Evolutionary conservation across 2,888 invertebrate species (phyloP), one percentile per base, ranked within the genome.

Genomic region (Trissolcus japonicus): DNA sequence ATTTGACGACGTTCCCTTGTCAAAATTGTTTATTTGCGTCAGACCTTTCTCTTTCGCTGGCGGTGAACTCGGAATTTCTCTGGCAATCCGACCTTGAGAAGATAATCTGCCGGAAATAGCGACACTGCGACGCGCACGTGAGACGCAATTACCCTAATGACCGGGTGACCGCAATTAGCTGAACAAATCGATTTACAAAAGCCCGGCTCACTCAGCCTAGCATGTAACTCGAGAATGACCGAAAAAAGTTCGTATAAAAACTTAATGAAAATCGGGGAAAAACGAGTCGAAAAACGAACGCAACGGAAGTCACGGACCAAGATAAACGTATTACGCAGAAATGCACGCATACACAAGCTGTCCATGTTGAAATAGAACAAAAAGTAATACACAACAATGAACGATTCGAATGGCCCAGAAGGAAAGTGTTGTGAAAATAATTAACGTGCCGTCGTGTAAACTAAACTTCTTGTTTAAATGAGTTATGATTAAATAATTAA

Each of bases 21-120:
- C 69, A 56, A 56, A 55, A 66, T 69, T 76, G 66, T 69, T 76
- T 56, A 65, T 66, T 61, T 59, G 54, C 51, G 67, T 59, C 54
- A 53, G 46, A 69, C 62, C 66, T 72, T 73, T 65, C 77, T 68
- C 71, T 67, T 53, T 72, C 68, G 4, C 53, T 41, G 43, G 40
- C 17, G 40, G 56, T 46, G 53, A 69, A 60, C 56, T 63, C 62
- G 69, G 75, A 63, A 75, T 78, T 75, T 78, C 74, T 74, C 71
- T 48, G 75, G 41, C 56, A 67, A 60, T 40, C 56, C 75, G 78
- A 79, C 75, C 78, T 76, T 79, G 75, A 68, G 63, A 65, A 72
- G 72, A 79, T 79, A 72, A 79, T 75, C 78, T 76, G 72, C 72
- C 75, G 78, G 75, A 78, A 78, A 78, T 78, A 78, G 78, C 75